Conservation (phyloP, 92 coral and sea anemone species). For the Micromussa lordhowensis region DNA sequence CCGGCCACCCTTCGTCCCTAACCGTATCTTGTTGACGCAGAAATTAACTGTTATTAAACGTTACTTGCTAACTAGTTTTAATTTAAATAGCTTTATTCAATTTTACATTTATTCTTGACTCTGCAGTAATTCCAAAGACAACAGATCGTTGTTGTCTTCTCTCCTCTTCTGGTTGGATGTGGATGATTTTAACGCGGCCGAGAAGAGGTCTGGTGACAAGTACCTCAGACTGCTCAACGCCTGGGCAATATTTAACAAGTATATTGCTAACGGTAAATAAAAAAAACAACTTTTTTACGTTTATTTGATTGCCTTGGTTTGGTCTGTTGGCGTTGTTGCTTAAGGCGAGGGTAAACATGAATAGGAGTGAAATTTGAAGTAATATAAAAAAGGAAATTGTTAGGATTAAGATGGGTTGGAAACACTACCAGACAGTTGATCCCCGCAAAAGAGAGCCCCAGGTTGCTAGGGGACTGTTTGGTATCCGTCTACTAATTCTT, state of each 20-base stretch:
- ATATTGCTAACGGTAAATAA: constrained; percentile 59
- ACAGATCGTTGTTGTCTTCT: constrained; percentile 62
- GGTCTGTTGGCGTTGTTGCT: neutral
- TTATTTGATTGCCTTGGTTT: neutral
- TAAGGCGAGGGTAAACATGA: too few species aligned
- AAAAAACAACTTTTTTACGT: too few species aligned
- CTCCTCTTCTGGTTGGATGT: constrained; percentile 95
- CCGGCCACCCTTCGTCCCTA: too few species aligned
- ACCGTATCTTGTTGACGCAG: too few species aligned
- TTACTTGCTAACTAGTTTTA: neutral
- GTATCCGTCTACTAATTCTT: too few species aligned
- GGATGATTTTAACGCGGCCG: constrained; percentile 81
- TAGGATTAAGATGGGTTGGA: too few species aligned
- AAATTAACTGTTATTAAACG: neutral
- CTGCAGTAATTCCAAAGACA: constrained; percentile 38
- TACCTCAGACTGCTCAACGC: constrained; percentile 89
- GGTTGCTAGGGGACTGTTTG: too few species aligned
- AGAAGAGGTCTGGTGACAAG: constrained; percentile 88
- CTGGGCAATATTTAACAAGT: constrained; percentile 93
- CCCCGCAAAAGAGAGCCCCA: too few species aligned
- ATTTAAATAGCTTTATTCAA: neutral
- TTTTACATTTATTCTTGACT: neutral
- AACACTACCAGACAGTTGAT: too few species aligned
- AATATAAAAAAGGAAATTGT: too few species aligned
- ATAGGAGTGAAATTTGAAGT: too few species aligned